These are phyloP conservation scores for Psococerastis gibbosa DNA, from an alignment of 2,888 invertebrate genomes.

Conservation along the genomic window DNA sequence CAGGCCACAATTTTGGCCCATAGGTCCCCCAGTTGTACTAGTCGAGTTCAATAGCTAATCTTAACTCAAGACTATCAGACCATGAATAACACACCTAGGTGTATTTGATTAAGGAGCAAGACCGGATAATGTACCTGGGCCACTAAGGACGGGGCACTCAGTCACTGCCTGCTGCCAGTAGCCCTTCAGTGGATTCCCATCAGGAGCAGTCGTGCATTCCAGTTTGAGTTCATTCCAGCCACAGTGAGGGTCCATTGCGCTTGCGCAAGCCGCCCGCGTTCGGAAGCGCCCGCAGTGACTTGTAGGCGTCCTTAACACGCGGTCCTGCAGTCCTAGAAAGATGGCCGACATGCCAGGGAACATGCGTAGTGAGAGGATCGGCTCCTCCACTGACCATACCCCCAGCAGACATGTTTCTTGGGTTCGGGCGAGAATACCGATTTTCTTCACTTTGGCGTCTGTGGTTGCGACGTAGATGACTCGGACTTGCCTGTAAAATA, in stretches of 20 bases:
- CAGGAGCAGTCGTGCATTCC: conserved; percentile 50
- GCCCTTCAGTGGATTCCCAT: conserved; percentile 36
- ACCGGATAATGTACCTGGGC: conserved; percentile 29
- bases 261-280: conserved; percentile 49
- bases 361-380: conserved; percentile 52
- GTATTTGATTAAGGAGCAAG: neutral
- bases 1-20: too few species aligned
- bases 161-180: conserved; percentile 57
- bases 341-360: conserved; percentile 62
- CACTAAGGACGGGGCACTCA: conserved; percentile 46
- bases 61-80: too few species aligned
- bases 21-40: too few species aligned
- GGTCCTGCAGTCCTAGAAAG: conserved; percentile 51
- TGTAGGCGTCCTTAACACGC: conserved; percentile 51
- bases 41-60: too few species aligned
- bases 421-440: conserved; percentile 49
- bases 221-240: conserved; percentile 73
- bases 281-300: conserved; percentile 59
- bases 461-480: conserved; percentile 66
- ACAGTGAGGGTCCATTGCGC: conserved; percentile 83
- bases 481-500: conserved; percentile 35
- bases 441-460: conserved; percentile 56
- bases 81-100: neutral
- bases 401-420: conserved; percentile 68
- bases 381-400: conserved; percentile 44